phyloP scores from a whole-genome alignment of 2,888 invertebrate genomes.

The Microctonus brassicae region DNA sequence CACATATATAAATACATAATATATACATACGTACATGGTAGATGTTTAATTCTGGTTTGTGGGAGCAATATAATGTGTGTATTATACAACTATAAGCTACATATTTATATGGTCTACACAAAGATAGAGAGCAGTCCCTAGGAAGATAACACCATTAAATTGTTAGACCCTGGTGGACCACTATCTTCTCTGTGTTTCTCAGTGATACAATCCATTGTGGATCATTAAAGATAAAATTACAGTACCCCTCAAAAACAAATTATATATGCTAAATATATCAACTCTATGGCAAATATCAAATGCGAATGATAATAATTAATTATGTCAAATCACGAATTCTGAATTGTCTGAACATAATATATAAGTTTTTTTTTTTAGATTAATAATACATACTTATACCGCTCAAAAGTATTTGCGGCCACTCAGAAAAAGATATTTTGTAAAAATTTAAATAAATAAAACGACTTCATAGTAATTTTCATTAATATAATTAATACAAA shows the following conservation, averaged over 20 bases:
- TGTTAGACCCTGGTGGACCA: slow-evolving; percentile 44
- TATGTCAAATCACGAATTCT: no score
- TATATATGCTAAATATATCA: background rate
- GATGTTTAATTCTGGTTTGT: background rate
- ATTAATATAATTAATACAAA: no score
- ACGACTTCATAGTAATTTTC: no score
- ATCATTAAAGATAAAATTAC: slow-evolving; percentile 22
- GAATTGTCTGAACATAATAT: no score
- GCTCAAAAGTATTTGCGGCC: no score
- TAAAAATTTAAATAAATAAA: no score
- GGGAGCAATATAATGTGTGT: slow-evolving; percentile 12
- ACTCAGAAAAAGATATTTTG: no score
- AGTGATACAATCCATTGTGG: slow-evolving; percentile 42
- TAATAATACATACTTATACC: no score
- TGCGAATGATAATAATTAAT: background rate
- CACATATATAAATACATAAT: background rate
- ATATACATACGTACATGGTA: background rate
- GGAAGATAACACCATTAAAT: slow-evolving; percentile 50
- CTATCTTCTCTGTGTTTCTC: slow-evolving; percentile 37
- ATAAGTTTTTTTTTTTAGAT: no score
- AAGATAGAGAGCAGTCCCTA: slow-evolving; percentile 21
- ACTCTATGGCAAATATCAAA: slow-evolving; percentile 60
- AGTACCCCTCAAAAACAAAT: slow-evolving; percentile 9
- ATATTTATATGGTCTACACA: background rate
- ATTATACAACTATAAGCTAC: background rate